These are phyloP conservation scores for Bactericera cockerelli DNA, from an alignment of 1,140 invertebrate genomes.

Conservation along the genomic window DNA sequence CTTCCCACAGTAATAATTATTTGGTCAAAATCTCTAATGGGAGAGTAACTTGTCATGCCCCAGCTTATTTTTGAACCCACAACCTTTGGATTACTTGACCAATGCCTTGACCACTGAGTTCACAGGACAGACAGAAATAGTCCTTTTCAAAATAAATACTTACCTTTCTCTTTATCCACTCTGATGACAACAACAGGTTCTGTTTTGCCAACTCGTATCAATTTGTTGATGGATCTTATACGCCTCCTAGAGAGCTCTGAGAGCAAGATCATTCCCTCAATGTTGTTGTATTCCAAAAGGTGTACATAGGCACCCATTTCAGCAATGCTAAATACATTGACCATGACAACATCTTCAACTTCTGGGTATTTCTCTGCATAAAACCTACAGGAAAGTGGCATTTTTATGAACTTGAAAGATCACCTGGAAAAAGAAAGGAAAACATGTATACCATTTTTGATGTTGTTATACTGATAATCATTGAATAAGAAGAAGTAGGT, in stretches of 20 bases:
- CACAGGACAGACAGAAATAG: no score
- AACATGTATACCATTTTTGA: no score
- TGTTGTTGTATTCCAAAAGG: conserved; percentile 96
- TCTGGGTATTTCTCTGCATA: conserved; percentile 97
- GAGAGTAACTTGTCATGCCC: no score
- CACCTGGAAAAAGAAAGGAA: no score
- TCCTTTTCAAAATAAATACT: no score
- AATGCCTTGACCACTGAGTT: no score
- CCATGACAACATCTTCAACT: conserved; percentile 98
- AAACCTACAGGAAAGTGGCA: conserved; percentile 93
- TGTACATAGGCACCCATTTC: conserved; percentile 99
- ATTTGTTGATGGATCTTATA: conserved; percentile 98
- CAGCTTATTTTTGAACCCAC: no score
- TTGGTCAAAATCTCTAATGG: no score
- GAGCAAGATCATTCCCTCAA: conserved; percentile 90
- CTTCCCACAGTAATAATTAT: no score
- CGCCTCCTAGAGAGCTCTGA: conserved; percentile 95
- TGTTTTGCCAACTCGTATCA: conserved; percentile 94
- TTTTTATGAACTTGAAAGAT: conserved; percentile 28
- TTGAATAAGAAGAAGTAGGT: no score
- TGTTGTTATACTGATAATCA: no score
- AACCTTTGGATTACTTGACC: no score
- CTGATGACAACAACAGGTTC: conserved; percentile 99
- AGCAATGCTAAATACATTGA: conserved; percentile 93
- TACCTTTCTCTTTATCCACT: conserved; percentile 98